Evolutionary conservation across 2,113 vertebrate species (phyloP).

Genomic region (Anarrhichthys ocellatus): DNA sequence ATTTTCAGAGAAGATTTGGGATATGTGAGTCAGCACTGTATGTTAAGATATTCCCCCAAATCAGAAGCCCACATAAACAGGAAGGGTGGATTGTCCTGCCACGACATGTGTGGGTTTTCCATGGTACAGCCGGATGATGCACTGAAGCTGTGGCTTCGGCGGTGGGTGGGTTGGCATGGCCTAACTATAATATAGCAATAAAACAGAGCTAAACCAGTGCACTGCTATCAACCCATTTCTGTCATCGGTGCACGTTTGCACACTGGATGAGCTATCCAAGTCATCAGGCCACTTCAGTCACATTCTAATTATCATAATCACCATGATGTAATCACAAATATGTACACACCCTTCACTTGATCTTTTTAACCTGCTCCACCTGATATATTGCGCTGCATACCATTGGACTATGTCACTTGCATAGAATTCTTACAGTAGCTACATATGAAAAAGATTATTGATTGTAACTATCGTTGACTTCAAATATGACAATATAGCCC

Average conservation of each 20-base stretch:
- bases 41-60: constrained; percentile 19
- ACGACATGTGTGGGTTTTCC: constrained; percentile 24
- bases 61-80: neutral
- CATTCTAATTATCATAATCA: constrained; percentile 30
- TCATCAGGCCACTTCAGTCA: constrained; percentile 9
- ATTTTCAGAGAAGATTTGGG: neutral
- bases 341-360: constrained; percentile 10
- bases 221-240: constrained; percentile 11
- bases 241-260: constrained; percentile 8
- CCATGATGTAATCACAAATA: neutral
- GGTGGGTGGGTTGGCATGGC: neutral
- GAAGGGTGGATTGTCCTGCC: constrained; percentile 20
- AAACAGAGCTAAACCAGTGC: neutral
- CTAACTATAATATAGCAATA: constrained; percentile 29
- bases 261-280: neutral
- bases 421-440: neutral
- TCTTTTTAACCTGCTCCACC: constrained; percentile 9
- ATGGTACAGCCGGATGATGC: neutral
- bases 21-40: constrained; percentile 9
- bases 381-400: neutral
- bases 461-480: neutral
- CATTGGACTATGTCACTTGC: neutral
- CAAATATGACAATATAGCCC: neutral
- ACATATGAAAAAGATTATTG: neutral
- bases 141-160: constrained; percentile 11